phyloP scores from a whole-genome alignment of 1,140 invertebrate genomes.

The Pogonus chalceus region DNA sequence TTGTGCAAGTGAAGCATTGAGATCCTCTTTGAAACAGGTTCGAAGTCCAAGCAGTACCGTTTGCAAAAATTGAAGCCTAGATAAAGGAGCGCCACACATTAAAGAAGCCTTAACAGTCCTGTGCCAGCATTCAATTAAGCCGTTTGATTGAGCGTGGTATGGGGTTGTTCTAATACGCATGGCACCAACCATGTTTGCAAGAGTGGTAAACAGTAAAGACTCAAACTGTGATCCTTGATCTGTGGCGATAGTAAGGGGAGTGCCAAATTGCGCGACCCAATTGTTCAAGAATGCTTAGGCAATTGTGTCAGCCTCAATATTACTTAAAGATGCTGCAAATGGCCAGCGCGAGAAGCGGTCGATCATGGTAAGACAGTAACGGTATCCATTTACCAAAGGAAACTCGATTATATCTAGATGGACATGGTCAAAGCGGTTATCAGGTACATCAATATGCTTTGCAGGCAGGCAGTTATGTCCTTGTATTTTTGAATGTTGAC shows the following conservation, averaged over 20 bases:
- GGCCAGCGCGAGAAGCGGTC: no score
- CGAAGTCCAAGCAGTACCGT: conserved; percentile 23
- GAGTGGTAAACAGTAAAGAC: conserved; percentile 15
- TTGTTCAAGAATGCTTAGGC: conserved; percentile 25
- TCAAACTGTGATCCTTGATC: conserved; percentile 33
- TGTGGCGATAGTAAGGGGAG: conserved; percentile 24
- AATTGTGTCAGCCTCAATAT: conserved; percentile 27
- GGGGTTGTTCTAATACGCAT: conserved; percentile 23
- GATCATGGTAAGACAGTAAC: conserved; percentile 36
- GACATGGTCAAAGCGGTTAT: conserved; percentile 25
- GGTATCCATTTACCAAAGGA: conserved; percentile 24
- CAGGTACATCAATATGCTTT: conserved; percentile 9
- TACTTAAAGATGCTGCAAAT: no score
- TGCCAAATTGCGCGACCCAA: conserved; percentile 22
- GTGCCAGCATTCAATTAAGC: conserved; percentile 23
- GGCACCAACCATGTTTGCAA: conserved; percentile 20
- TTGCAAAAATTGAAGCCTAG: conserved; percentile 17
- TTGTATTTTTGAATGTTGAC: conserved; percentile 17
- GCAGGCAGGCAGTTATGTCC: conserved; percentile 13
- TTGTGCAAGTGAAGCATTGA: no score
- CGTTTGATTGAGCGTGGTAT: conserved; percentile 28
- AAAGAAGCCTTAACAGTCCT: conserved; percentile 22
- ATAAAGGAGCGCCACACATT: conserved; percentile 14
- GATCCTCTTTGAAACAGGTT: no score
- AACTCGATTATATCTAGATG: conserved; percentile 42